Percentiles rank a stretch among this genome's conserved stretches.
phyloP scores from a whole-genome alignment of 2,888 invertebrate species.

The Netelia melanura region DNA sequence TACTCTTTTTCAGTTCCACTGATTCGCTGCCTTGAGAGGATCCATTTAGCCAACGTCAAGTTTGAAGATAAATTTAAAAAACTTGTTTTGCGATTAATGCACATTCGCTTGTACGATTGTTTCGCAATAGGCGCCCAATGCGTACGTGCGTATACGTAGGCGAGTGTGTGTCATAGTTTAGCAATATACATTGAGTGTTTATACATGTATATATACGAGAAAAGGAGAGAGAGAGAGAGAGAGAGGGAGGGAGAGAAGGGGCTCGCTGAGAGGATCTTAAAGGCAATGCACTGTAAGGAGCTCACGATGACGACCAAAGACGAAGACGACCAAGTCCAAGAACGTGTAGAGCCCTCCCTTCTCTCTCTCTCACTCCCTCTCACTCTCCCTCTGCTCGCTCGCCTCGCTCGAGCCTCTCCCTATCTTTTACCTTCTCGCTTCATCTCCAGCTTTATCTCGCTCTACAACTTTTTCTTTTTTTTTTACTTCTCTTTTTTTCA shows the following conservation, averaged over 20 bases:
- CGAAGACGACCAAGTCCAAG: constrained; percentile 66
- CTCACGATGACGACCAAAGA: constrained; percentile 79
- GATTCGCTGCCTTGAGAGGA: too few species aligned
- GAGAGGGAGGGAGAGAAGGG: constrained; percentile 31
- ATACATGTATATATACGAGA: constrained; percentile 6
- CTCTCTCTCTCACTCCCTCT: constrained; percentile 63
- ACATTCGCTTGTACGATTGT: too few species aligned
- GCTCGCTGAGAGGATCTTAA: constrained; percentile 78
- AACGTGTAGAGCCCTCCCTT: constrained; percentile 62
- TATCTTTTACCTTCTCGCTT: constrained; percentile 61
- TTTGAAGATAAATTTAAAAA: too few species aligned
- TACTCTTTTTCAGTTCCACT: too few species aligned
- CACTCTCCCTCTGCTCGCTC: constrained; percentile 59
- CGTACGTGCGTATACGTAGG: neutral
- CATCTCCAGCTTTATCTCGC: constrained; percentile 61
- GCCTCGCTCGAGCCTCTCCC: constrained; percentile 46
- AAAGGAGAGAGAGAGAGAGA: constrained; percentile 2
- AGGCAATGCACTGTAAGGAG: constrained; percentile 85
- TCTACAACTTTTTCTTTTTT: constrained; percentile 26
- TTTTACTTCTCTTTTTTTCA: constrained; percentile 27
- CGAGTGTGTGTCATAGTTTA: neutral
- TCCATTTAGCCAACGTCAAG: too few species aligned
- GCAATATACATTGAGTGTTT: neutral
- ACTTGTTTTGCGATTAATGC: too few species aligned
- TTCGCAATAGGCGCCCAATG: too few species aligned